phyloP scores from a whole-genome alignment of 2,797 vertebrate genomes.

The Rhynchonycteris naso region DNA sequence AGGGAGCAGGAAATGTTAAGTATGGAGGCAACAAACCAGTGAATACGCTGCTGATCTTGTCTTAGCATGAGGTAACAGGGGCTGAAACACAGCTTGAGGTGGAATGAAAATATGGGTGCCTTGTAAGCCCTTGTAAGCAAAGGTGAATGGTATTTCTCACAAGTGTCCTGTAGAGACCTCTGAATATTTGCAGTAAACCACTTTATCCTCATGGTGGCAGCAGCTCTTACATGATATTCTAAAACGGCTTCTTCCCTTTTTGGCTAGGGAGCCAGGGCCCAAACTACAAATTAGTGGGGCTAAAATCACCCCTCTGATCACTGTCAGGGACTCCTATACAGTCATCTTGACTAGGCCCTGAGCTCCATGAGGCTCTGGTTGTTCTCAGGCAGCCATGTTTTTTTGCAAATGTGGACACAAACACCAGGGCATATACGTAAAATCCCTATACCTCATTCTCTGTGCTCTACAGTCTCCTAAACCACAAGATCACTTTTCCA shows the following conservation, averaged over 20 bases:
- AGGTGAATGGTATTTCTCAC: not conserved
- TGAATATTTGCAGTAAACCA: conserved; percentile 19
- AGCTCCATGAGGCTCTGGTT: not conserved
- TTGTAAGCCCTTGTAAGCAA: not conserved
- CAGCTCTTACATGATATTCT: not conserved
- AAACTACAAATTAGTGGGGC: not conserved
- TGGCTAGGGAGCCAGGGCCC: not conserved
- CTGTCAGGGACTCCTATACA: not conserved
- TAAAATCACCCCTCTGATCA: not conserved
- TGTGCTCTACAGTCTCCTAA: not conserved
- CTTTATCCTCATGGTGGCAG: conserved; percentile 63
- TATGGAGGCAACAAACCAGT: not conserved
- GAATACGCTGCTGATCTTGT: not conserved
- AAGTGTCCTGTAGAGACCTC: not conserved
- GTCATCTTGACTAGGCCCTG: not conserved
- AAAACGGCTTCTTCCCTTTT: not conserved
- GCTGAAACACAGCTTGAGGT: not conserved
- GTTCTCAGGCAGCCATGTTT: not conserved
- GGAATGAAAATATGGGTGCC: not conserved
- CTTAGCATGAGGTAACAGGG: not conserved
- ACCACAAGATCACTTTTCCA: not conserved
- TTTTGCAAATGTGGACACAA: not conserved
- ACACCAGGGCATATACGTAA: not conserved
- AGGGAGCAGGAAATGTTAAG: not conserved
- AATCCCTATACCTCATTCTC: not conserved